Evolutionary conservation across 1,140 invertebrate genomes (phyloP).

Genomic region (Venustaconcha ellipsiformis): DNA sequence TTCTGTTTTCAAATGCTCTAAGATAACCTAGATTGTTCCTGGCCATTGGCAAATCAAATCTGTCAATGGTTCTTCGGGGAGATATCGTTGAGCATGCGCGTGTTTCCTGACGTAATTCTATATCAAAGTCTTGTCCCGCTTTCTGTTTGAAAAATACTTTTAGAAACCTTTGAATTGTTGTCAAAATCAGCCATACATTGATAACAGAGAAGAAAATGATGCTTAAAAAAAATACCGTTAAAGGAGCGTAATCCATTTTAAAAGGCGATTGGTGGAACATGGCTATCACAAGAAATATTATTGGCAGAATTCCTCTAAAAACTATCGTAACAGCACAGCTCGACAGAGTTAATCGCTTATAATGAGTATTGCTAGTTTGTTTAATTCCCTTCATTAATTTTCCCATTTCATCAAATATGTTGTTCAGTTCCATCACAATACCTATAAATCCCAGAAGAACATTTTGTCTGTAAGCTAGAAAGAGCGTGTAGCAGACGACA

Average conservation of each 20-base stretch:
- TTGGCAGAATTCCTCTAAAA: slow-evolving; percentile 37
- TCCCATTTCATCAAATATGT: slow-evolving; percentile 35
- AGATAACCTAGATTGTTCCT: slow-evolving; percentile 43
- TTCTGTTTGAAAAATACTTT: slow-evolving; percentile 30
- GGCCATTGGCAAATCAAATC: slow-evolving; percentile 12
- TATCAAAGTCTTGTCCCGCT: neutral
- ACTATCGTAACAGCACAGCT: slow-evolving; percentile 26
- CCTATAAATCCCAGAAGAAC: slow-evolving; percentile 35
- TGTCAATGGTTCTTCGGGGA: slow-evolving; percentile 2
- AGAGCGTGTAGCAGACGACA: slow-evolving; percentile 32
- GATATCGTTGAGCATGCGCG: neutral
- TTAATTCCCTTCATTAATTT: slow-evolving; percentile 11
- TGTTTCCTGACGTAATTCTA: neutral
- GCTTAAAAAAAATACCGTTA: slow-evolving; percentile 43
- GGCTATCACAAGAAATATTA: slow-evolving; percentile 37
- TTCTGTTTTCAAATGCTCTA: slow-evolving; percentile 39
- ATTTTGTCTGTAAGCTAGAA: slow-evolving; percentile 38
- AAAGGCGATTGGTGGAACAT: slow-evolving; percentile 46
- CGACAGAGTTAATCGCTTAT: slow-evolving; percentile 25
- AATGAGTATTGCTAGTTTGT: slow-evolving; percentile 18
- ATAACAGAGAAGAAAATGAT: slow-evolving; percentile 50
- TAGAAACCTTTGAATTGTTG: slow-evolving; percentile 33
- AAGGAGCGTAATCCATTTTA: slow-evolving; percentile 34
- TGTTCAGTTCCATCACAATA: slow-evolving; percentile 36
- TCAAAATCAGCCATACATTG: slow-evolving; percentile 42